phyloP scores from a whole-genome alignment of 1,140 invertebrate species.

The Scaptomyza pallida region DNA sequence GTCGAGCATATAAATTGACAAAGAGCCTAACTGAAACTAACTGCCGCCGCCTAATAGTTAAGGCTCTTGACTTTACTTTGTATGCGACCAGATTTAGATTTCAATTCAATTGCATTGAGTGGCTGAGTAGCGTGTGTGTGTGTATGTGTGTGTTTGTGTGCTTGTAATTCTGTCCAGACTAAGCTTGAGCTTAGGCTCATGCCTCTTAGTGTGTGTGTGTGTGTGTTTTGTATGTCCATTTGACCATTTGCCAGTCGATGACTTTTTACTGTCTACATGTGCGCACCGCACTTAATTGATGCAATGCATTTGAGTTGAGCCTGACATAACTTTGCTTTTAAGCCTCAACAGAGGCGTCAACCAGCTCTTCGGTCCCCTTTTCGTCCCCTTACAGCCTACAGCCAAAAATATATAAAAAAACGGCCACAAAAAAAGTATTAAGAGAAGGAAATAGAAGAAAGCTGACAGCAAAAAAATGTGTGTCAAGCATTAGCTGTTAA shows the following conservation, averaged over 20 bases:
- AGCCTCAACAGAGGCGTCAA: constrained; percentile 31
- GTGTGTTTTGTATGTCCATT: constrained; percentile 9
- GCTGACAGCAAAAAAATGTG: constrained; percentile 44
- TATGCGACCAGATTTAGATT: constrained; percentile 40
- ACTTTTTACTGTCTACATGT: constrained; percentile 54
- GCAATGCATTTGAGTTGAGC: constrained; percentile 54
- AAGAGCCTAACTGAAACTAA: constrained; percentile 2
- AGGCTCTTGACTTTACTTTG: constrained; percentile 33
- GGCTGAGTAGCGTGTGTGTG: constrained; percentile 15
- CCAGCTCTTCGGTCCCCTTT: background rate
- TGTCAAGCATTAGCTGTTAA: constrained; percentile 39
- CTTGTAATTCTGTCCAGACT: constrained; percentile 43
- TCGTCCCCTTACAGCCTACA: background rate
- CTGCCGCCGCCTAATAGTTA: constrained; percentile 37
- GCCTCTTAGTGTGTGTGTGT: constrained; percentile 1
- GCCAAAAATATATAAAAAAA: background rate
- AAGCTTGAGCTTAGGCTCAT: constrained; percentile 28
- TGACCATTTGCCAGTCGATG: constrained; percentile 49
- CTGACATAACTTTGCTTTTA: constrained; percentile 61
- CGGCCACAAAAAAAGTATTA: constrained; percentile 3
- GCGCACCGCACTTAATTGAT: constrained; percentile 53
- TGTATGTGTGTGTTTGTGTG: constrained; percentile 7
- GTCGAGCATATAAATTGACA: constrained; percentile 45
- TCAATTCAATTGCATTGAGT: constrained; percentile 54
- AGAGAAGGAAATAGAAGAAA: constrained; percentile 23